A percentile compares a stretch with the other conserved stretches of the same genome.
Conservation (phyloP, 2,113 vertebrate species). For the Thamnaconus septentrionalis region DNA sequence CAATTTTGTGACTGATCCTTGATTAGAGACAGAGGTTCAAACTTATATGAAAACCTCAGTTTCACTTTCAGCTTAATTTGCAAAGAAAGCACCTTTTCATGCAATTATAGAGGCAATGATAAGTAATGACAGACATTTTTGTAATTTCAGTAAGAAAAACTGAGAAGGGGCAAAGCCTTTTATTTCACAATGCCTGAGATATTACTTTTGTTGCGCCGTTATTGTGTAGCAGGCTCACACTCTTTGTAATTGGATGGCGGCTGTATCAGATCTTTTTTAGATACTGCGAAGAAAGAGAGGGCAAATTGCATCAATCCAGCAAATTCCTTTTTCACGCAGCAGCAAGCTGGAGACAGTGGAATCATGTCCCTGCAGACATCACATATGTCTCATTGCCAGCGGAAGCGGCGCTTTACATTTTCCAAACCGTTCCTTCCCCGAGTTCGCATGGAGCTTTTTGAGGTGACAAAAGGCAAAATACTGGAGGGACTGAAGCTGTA, state of each 20-base stretch:
- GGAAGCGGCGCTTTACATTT: slow-evolving; percentile 5
- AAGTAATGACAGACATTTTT: no score
- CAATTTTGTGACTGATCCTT: no score
- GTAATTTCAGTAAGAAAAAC: neutral
- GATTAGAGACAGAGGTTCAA: no score
- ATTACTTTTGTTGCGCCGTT: slow-evolving; percentile 29
- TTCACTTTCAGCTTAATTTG: no score
- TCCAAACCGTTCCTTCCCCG: neutral
- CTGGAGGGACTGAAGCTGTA: no score
- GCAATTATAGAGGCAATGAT: no score
- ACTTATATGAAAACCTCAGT: no score
- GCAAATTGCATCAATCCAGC: slow-evolving; percentile 46
- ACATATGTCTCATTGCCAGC: slow-evolving; percentile 6
- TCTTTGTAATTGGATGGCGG: slow-evolving; percentile 16
- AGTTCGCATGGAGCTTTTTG: neutral
- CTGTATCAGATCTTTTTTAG: slow-evolving; percentile 30
- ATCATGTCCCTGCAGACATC: slow-evolving; percentile 13
- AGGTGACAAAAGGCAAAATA: neutral
- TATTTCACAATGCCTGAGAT: slow-evolving; percentile 20
- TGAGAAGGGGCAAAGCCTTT: slow-evolving; percentile 23
- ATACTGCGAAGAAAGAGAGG: slow-evolving; percentile 39
- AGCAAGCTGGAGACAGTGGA: neutral
- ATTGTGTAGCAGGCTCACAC: slow-evolving; percentile 18
- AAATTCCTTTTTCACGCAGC: no score
- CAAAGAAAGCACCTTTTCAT: no score